A percentile compares a stretch with the other conserved stretches of the same genome.
Evolutionary conservation across 2,113 vertebrate species (phyloP).

Genomic region (Ginglymostoma cirratum): DNA sequence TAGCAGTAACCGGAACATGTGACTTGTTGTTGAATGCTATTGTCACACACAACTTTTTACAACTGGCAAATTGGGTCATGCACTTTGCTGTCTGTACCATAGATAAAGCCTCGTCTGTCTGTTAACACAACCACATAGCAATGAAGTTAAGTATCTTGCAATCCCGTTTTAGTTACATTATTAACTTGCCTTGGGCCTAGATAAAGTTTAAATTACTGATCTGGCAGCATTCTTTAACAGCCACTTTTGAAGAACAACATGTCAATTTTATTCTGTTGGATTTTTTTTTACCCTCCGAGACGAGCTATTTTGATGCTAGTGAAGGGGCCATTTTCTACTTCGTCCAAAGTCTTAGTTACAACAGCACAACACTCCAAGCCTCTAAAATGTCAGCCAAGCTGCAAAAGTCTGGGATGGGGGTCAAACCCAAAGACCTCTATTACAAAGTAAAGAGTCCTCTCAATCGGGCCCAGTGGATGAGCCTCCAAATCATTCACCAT

Average conservation of each 20-base stretch:
- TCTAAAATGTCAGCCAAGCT: not conserved
- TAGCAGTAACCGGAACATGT: not conserved
- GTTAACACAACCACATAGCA: not conserved
- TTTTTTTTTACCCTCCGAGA: not conserved
- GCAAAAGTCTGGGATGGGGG: not conserved
- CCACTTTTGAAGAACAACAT: not conserved
- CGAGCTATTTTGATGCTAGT: not conserved
- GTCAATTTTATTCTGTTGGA: not conserved
- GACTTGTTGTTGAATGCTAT: not conserved
- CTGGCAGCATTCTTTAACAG: not conserved
- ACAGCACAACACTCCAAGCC: too few species aligned
- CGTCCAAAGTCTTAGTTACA: not conserved
- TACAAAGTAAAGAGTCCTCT: not conserved
- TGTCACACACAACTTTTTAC: not conserved
- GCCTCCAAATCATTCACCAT: too few species aligned
- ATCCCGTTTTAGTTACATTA: not conserved
- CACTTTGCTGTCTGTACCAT: not conserved
- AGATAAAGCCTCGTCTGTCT: not conserved
- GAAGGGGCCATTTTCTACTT: not conserved
- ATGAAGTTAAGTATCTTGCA: conserved; percentile 23
- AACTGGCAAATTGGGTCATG: not conserved
- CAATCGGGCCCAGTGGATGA: not conserved
- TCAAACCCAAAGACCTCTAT: not conserved
- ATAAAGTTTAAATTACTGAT: not conserved
- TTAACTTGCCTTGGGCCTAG: not conserved